Evolutionary conservation across 92 coral and sea anemone species (phyloP).

Genomic region (Porites rus): DNA sequence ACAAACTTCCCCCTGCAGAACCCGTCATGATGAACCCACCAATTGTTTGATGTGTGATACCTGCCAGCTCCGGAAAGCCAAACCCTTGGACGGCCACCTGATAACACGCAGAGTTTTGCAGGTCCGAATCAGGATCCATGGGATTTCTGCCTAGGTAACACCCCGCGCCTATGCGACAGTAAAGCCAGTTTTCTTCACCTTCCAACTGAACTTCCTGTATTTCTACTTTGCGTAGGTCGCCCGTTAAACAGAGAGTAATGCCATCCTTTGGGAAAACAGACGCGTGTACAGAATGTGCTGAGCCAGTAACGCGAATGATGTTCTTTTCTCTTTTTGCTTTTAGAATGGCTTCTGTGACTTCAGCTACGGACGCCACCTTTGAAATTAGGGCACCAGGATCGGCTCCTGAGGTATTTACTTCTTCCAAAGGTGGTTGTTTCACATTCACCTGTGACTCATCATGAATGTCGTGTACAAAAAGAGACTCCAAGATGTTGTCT

Average conservation of each 20-base stretch:
- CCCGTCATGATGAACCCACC: conserved; percentile 78
- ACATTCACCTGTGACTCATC: conserved; percentile 6
- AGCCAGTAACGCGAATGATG: conserved; percentile 70
- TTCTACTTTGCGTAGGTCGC: conserved; percentile 76
- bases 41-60: conserved; percentile 74
- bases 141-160: conserved; percentile 74
- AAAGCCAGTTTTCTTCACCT: conserved; percentile 37
- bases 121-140: conserved; percentile 36
- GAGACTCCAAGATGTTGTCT: neutral
- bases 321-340: conserved; percentile 55
- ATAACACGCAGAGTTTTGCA: conserved; percentile 63
- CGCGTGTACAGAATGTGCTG: conserved; percentile 57
- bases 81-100: conserved; percentile 60
- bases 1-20: conserved; percentile 84
- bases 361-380: conserved; percentile 31
- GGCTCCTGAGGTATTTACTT: neutral
- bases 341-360: conserved; percentile 48
- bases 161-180: conserved; percentile 75
- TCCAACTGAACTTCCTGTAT: conserved; percentile 15
- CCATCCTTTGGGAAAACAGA: conserved; percentile 72
- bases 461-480: conserved; percentile 21
- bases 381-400: neutral
- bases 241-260: conserved; percentile 47
- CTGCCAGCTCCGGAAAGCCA: conserved; percentile 77
- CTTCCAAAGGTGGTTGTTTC: too few relatives aligned